Evolutionary conservation across 1,140 invertebrate species (phyloP), one percentile per base, ranked within the genome.

Genomic region (Mactra quadrangularis): DNA sequence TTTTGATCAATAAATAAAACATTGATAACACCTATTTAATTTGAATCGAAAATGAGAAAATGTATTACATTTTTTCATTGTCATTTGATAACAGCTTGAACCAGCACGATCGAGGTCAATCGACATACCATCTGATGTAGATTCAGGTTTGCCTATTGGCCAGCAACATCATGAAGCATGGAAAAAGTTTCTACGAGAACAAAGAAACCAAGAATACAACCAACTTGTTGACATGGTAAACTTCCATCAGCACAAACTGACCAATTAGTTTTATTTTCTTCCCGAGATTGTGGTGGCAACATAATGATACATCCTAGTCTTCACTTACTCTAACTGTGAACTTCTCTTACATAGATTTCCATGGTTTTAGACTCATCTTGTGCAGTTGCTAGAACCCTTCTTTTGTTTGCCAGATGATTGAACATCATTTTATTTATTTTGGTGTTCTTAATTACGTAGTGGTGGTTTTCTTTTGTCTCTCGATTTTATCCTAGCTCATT

Each of bases 161-260:
- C 79, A 82, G 60, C 70, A 82, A 19, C 79, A 82, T 45, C 79
- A 82, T 13, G 70, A 82, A 25, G 79, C 47, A 11, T 64, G 55
- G 79, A 74, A 33, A 35, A 64, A 29, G 45, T 82, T 82, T 72
- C 79, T 82, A 4, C 41, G 57, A n/a, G 50, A 55, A 13, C 68
- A 82, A 29, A 71, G 79, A 53, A 82, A 82, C 41, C 62, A 41
- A 29, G 79, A 82, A 71, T 82, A 82, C 72, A 82, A 82, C 59
- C 70, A 82, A 52, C 60, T 74, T 27, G 47, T 66, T 33, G 70
- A 82, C 31, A 29, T 17, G 79, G 79, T 82, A 81, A 81, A 53
- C 6, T 17, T 33, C 15, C 38, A 41, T 15, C 33, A 2, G 33
- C 50, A 55, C 50, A 17, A 9, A 22, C 13, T 19, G 3, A 41